These are phyloP conservation scores for Chamaetylas fuelleborni DNA, from an alignment of 2,113 vertebrate species.

Conservation along the genomic window DNA sequence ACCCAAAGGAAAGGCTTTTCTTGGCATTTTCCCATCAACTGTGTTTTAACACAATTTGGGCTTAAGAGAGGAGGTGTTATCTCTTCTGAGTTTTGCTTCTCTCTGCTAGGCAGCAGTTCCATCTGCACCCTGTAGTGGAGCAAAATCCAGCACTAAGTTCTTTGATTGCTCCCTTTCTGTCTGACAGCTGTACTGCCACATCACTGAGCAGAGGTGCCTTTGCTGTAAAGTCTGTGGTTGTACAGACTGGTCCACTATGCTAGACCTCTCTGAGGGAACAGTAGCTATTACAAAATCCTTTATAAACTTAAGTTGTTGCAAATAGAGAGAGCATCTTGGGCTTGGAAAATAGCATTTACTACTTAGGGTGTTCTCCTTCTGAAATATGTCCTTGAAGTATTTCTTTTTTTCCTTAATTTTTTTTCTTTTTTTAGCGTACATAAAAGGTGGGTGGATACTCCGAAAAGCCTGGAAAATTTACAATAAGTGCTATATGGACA, in stretches of 20 bases:
- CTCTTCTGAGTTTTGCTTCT: not conserved
- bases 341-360: not conserved
- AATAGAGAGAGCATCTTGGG: not conserved
- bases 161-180: not conserved
- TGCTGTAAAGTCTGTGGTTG: not conserved
- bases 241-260: not conserved
- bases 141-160: not conserved
- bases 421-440: constrained; percentile 81
- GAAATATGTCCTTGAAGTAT: not conserved
- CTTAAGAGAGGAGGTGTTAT: not conserved
- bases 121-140: not conserved
- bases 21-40: not conserved
- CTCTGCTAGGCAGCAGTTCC: not conserved
- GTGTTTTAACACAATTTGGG: not conserved
- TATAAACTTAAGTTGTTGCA: not conserved
- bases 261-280: not conserved
- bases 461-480: constrained; percentile 99
- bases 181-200: not conserved
- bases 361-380: not conserved
- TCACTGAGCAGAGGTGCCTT: not conserved
- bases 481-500: constrained; percentile 97
- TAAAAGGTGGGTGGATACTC: constrained; percentile 99
- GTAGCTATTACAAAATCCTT: not conserved
- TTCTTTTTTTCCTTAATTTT: not conserved
- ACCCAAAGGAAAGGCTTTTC: not conserved